Evolutionary conservation across 2,797 vertebrate species (phyloP).

Genomic region (Martes flavigula): DNA sequence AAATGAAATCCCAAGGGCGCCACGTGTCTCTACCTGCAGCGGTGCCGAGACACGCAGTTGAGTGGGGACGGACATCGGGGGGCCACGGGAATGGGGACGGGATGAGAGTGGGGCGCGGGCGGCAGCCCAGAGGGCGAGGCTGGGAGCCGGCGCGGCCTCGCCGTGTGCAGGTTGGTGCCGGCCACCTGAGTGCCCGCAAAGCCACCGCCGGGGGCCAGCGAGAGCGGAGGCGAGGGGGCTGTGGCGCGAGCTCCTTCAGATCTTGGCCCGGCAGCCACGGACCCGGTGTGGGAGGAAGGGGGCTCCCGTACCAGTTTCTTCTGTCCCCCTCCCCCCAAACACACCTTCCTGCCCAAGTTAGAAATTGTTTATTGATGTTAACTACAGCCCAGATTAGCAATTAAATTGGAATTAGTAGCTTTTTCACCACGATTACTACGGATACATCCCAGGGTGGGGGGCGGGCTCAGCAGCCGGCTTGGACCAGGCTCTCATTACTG

Average conservation of each 20-base stretch:
- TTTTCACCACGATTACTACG: constrained; percentile 63
- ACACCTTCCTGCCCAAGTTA: neutral
- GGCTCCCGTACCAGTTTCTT: neutral
- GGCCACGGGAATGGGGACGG: constrained; percentile 33
- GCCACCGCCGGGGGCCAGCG: rapidly evolving
- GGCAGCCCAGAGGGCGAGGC: neutral
- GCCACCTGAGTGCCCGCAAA: no score
- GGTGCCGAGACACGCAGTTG: constrained; percentile 65
- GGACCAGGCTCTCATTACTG: constrained; percentile 67
- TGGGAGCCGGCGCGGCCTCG: rapidly evolving
- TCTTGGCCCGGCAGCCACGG: neutral
- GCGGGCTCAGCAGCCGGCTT: constrained; percentile 58
- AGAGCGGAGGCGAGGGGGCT: rapidly evolving
- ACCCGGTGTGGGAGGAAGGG: rapidly evolving
- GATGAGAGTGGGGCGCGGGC: rapidly evolving
- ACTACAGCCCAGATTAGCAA: constrained; percentile 72
- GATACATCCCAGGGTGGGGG: constrained; percentile 51
- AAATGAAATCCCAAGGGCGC: neutral
- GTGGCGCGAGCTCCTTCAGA: neutral
- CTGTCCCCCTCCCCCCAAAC: neutral
- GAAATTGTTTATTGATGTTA: constrained; percentile 58
- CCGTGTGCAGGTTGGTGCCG: neutral
- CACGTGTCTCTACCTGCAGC: neutral
- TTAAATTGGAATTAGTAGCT: constrained; percentile 75
- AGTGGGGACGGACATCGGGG: constrained; percentile 61